These are phyloP conservation scores for Lampris megalopsis DNA, from an alignment of 2,113 vertebrate genomes.

Conservation along the genomic window DNA sequence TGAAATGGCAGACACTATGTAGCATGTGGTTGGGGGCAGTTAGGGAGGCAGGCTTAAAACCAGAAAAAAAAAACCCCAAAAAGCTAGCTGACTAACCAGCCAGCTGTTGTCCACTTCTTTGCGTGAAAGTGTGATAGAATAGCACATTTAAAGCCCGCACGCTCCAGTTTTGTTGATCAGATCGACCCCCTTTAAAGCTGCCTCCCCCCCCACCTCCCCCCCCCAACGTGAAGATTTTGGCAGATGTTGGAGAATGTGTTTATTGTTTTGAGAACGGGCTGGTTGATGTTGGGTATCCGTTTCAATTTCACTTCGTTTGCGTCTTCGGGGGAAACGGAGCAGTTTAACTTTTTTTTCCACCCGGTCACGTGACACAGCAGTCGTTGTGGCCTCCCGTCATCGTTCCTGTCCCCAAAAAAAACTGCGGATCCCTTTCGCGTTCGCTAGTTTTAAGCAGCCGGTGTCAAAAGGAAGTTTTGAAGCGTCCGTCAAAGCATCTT, in stretches of 20 bases:
- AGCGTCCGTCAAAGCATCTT: neutral
- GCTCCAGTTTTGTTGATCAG: conserved; percentile 17
- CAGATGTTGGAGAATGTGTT: no score
- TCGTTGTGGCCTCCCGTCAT: neutral
- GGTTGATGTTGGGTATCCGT: neutral
- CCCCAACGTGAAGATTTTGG: no score
- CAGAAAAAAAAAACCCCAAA: neutral
- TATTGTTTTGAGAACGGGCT: no score
- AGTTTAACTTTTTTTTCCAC: conserved; percentile 3
- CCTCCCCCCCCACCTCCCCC: neutral
- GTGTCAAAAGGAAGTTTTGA: no score
- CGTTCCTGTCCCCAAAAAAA: conserved; percentile 16
- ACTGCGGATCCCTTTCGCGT: no score
- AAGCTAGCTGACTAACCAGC: conserved; percentile 28
- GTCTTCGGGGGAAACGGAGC: conserved; percentile 16
- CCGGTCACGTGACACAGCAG: conserved; percentile 11
- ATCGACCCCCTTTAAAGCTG: neutral
- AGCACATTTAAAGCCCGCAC: conserved; percentile 41
- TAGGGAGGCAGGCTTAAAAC: neutral
- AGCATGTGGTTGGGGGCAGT: neutral
- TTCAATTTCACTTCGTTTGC: conserved; percentile 68
- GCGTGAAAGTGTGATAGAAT: conserved; percentile 44
- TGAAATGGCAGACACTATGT: neutral
- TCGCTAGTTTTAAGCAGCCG: no score
- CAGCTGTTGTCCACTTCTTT: conserved; percentile 48